Base-by-base conservation (phyloP, 30 jellyfish, hydroid and myxozoan species). In the Rhopilema esculentum region DNA sequence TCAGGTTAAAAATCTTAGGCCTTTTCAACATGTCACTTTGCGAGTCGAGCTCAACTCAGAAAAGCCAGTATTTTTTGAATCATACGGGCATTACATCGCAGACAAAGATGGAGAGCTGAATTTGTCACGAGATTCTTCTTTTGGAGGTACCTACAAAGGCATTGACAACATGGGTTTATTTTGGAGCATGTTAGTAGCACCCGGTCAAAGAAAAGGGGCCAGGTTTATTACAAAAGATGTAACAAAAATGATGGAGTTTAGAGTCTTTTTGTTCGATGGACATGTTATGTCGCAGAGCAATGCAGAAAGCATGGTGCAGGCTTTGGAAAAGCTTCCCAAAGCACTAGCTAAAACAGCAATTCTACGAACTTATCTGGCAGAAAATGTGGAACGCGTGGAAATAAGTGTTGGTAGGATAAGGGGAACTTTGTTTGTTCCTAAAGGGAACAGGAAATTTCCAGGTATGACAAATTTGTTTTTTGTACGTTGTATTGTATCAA, bases 81-180 rank as follows among this genome's bases (percentile, higher is more conserved):
- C 97, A 6, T 73, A 64, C 22, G 97, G 90, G 0, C 92, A 89
- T 66, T 80, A 71, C 33, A 89, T 89, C n/a, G 91, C 97, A 9
- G 86, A 80, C 85, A 66, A 64, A 26, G 32, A 66, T 30, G 97
- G 97, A 28, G 30, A 8, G 65, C 85, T 82, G 18, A 68, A 82
- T 63, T 33, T 89, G 63, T 26, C 74, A 22, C 27, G 50, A 1
- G 93, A 89, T 75, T 77, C 92, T 27, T 89, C 97, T 16, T 82
- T 81, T 65, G 97, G 97, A 17, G 97, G 97, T 20, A 72, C 93
- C 15, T 89, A 81, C 74, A 67, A 57, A 27, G 97, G 97, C n/a
- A 31, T 73, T 53, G 92, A 81, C 66, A 76, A 66, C 19, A 89
- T 89, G 97, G 97, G 93, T 16, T 63, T 89, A 63, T 89, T 89